A percentile compares a stretch with the other conserved stretches of the same genome.
These are phyloP conservation scores for Fulica atra DNA, from an alignment of 2,113 vertebrate species.

Conservation along the genomic window DNA sequence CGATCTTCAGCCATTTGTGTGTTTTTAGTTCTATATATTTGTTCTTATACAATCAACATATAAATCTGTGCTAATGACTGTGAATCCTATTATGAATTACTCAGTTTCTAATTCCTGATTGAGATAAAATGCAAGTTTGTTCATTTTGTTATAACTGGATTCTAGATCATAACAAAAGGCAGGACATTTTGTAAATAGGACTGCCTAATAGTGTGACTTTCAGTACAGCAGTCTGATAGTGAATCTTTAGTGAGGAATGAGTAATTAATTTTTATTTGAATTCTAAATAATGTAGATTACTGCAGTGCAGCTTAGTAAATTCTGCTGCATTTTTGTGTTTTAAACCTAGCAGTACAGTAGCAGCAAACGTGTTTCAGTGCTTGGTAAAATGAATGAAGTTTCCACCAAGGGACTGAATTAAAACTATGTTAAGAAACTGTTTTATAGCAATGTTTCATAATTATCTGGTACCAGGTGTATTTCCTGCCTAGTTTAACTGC, in stretches of 20 bases:
- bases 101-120: not conserved
- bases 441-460: not conserved
- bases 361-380: not conserved
- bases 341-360: not conserved
- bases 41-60: not conserved
- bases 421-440: not conserved
- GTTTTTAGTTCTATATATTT: not conserved
- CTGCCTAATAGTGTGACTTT: not conserved
- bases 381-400: not conserved
- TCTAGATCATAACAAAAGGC: not conserved
- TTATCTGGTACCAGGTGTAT: not conserved
- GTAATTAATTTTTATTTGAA: not conserved
- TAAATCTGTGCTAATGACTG: not conserved
- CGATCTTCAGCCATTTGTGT: not conserved
- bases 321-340: not conserved
- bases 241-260: not conserved
- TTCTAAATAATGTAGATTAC: constrained; percentile 9
- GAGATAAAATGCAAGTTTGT: constrained; percentile 27
- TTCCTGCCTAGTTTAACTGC: not conserved
- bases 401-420: not conserved
- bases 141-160: constrained; percentile 12
- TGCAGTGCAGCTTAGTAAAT: not conserved
- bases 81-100: not conserved
- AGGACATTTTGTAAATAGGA: constrained; percentile 20
- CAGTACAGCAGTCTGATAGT: not conserved